phyloP scores from a whole-genome alignment of 2,797 vertebrate species.

The Florisuga fusca region DNA sequence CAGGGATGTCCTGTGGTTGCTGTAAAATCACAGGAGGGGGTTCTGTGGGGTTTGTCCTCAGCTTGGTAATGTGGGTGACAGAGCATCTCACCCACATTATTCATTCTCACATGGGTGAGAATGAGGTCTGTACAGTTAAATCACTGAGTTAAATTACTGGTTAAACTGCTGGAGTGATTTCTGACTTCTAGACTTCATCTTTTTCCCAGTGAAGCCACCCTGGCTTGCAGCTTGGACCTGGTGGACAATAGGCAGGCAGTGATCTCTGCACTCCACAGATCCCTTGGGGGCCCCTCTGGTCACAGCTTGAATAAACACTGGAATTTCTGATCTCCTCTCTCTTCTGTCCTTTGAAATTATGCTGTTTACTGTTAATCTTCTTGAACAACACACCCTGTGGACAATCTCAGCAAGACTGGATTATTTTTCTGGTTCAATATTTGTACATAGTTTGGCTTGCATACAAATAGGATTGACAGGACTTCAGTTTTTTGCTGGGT shows the following conservation, averaged over 20 bases:
- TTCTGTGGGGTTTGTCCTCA: neutral
- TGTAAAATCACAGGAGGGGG: accelerated
- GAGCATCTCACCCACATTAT: no score
- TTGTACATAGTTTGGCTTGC: accelerated
- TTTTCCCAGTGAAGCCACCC: neutral
- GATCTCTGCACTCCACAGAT: neutral
- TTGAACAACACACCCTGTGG: neutral
- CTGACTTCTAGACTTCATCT: neutral
- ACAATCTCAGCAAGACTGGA: neutral
- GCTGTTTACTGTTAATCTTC: neutral
- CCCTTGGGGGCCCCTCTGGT: neutral
- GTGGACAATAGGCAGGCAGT: neutral
- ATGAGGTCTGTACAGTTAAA: no score
- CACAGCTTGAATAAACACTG: neutral
- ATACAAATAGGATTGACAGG: neutral
- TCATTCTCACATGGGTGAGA: no score
- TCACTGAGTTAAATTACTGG: no score
- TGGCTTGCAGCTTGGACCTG: neutral
- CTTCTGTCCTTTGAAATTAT: neutral
- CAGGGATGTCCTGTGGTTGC: accelerated
- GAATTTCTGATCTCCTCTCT: neutral
- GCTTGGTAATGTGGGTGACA: accelerated
- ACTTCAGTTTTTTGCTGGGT: neutral
- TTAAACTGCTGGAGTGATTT: neutral
- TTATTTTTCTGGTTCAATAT: accelerated